Percentiles rank a stretch among this genome's conserved stretches.
These are phyloP conservation scores for Rhinogobius similis DNA, from an alignment of 2,113 vertebrate species.

Conservation along the genomic window DNA sequence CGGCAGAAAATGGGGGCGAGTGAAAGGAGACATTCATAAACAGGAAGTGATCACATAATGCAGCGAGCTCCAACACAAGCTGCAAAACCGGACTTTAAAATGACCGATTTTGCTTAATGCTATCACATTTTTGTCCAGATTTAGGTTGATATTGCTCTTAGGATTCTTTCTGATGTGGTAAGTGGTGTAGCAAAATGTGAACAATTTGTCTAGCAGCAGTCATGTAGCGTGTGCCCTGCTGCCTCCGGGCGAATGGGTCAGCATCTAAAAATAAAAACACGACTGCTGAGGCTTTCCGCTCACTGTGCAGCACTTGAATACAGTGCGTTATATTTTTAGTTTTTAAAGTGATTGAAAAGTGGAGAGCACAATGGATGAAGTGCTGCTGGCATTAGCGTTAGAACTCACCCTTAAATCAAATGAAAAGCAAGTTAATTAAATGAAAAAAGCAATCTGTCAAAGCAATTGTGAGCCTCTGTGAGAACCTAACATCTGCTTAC, in stretches of 20 bases:
- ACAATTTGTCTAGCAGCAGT: constrained; percentile 6
- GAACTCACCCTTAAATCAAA: not conserved
- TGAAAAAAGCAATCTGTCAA: too few species aligned
- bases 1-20: too few species aligned
- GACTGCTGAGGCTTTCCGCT: not conserved
- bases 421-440: not conserved
- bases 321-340: not conserved
- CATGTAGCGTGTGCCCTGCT: constrained; percentile 10
- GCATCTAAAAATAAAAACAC: constrained; percentile 23
- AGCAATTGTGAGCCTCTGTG: too few species aligned
- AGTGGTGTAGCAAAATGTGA: not conserved
- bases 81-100: too few species aligned
- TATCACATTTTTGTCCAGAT: not conserved
- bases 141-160: not conserved
- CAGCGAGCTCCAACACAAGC: too few species aligned
- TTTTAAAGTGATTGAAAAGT: not conserved
- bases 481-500: too few species aligned
- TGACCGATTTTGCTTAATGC: too few species aligned
- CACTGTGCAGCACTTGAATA: not conserved
- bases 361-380: not conserved
- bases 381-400: not conserved
- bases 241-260: constrained; percentile 17
- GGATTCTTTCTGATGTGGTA: not conserved
- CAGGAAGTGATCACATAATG: too few species aligned
- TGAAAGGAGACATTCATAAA: too few species aligned